Evolutionary conservation across 1,140 invertebrate species (phyloP).

Genomic region (Habropoda laboriosa): DNA sequence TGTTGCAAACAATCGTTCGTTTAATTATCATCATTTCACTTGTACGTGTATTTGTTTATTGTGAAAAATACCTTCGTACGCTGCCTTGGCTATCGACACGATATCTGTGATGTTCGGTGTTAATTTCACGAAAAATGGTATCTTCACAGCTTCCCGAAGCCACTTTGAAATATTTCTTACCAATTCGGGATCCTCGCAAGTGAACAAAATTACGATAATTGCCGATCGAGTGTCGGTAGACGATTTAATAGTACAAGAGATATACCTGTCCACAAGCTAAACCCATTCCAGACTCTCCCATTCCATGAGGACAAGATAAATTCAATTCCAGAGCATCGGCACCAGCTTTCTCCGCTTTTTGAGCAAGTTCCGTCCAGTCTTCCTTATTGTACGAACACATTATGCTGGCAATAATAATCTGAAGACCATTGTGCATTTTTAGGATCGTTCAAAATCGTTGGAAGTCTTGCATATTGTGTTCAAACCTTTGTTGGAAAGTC

Average conservation of each 20-base stretch:
- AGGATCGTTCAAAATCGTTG: not conserved
- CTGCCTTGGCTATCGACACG: constrained; percentile 93
- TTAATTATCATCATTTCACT: too few relatives aligned
- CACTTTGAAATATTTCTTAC: constrained; percentile 95
- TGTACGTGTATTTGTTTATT: not conserved
- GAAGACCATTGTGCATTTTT: not conserved
- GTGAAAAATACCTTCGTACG: constrained; percentile 87
- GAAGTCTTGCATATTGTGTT: not conserved
- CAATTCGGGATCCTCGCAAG: constrained; percentile 88
- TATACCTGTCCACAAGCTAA: constrained; percentile 96
- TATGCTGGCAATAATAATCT: constrained; percentile 97
- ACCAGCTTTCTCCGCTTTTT: constrained; percentile 91
- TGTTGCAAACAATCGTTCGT: constrained; percentile 66
- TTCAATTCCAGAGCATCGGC: constrained; percentile 98
- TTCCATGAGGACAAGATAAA: constrained; percentile 98
- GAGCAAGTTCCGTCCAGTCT: constrained; percentile 94
- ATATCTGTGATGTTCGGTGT: constrained; percentile 99
- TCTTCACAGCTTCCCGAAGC: constrained; percentile 92
- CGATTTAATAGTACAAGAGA: not conserved
- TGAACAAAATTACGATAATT: not conserved
- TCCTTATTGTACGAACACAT: constrained; percentile 95
- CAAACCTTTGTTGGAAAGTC: constrained; percentile 94
- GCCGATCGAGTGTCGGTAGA: not conserved
- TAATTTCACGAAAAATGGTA: constrained; percentile 99
- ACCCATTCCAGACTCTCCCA: constrained; percentile 99